A percentile compares a stretch with the other conserved stretches of the same genome.
phyloP scores from a whole-genome alignment of 2,797 vertebrate genomes.

The Gymnopithys bicolor region DNA sequence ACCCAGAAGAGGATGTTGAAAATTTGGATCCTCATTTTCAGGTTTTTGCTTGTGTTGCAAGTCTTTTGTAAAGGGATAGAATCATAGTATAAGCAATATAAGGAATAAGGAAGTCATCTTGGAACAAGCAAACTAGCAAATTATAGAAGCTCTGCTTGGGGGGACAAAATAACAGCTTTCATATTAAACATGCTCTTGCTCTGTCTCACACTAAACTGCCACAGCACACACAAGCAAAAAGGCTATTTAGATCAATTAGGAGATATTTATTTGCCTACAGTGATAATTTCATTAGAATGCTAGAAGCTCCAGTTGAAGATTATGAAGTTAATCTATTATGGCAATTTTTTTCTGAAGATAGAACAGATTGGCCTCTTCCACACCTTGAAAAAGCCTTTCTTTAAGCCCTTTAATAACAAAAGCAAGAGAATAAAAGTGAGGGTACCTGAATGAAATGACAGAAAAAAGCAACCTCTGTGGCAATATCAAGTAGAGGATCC shows the following conservation, averaged over 20 bases:
- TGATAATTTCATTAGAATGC: not conserved
- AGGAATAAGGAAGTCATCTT: not conserved
- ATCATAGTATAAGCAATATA: not conserved
- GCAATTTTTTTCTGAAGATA: not conserved
- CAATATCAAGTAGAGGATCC: not conserved
- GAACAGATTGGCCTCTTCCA: not conserved
- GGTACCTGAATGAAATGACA: rapidly evolving
- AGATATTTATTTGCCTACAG: not conserved
- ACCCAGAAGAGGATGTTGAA: not conserved
- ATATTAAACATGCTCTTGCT: not conserved
- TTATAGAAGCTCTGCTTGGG: not conserved
- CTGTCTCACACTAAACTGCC: not conserved
- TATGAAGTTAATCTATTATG: not conserved
- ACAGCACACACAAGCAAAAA: not conserved
- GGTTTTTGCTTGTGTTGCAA: not conserved
- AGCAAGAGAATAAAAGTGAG: not conserved
- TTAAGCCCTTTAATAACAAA: not conserved
- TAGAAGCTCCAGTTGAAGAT: not conserved
- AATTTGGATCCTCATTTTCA: not conserved
- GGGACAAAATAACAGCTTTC: not conserved
- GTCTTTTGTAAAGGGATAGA: not conserved
- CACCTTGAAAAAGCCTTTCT: not conserved
- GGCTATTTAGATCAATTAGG: not conserved
- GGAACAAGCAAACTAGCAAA: not conserved
- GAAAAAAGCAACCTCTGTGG: not conserved